Base-by-base conservation (phyloP, 2,113 vertebrate species). In the Phyllostomus hastatus region DNA sequence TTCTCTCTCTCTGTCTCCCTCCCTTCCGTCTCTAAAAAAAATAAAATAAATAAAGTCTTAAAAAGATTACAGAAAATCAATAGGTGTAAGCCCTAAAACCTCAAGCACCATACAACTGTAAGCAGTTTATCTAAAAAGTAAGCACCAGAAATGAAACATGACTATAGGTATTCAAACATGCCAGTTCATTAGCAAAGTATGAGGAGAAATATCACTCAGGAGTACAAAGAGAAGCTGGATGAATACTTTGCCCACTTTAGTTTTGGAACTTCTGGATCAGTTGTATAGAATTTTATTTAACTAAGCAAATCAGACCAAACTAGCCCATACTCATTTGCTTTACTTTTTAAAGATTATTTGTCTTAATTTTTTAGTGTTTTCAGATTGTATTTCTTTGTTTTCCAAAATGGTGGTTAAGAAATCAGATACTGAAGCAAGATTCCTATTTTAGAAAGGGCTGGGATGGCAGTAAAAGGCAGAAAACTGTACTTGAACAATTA, bases 251-350 rank as follows among this genome's bases (percentile, higher is more conserved):
- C 24, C 22, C 72, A 5, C 64, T 72, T 2, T 64, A n/a, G 28
- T 54, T 91, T 91, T 86, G 20, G 70, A 89, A 76, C 87, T 87
- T 95, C 61, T n/a, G 2, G 4, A 75, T 88, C 31, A 69, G 10
- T 78, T 90, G 8, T 61, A 92, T 19, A 88, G 48, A 83, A 57
- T 57, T 90, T 88, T 84, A 85, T 81, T 96, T 91, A 96, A 82
- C 16, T 59, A 70, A 84, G n/a, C 22, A 91, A 96, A 93, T 61
- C 5, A 70, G 20, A 84, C 31, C 43, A 79, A 67, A 75, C 1
- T 33, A 59, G 33, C 15, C 10, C 93, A 70, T 43, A 52, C 0
- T 66, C 33, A 66, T 0, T 57, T 84, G n/a, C 0, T 73, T 94
- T 75, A 92, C 5, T 88, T 86, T 89, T 52, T n/a, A 91, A 92